These are phyloP conservation scores for Oscheius sp. DNA, from an alignment of 2,888 invertebrate species.

Conservation along the genomic window DNA sequence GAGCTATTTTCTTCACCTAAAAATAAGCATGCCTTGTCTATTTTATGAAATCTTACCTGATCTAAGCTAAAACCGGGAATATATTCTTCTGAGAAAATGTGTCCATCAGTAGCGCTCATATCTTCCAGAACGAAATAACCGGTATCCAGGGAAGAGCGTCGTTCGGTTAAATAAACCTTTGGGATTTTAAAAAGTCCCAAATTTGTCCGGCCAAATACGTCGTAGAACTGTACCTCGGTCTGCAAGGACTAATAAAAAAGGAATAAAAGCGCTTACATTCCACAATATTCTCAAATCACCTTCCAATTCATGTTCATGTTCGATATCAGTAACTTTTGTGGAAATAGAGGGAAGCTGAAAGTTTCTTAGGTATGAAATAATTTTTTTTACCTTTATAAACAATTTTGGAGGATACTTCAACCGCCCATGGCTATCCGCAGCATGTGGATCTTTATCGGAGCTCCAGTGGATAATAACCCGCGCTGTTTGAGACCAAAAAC, in stretches of 20 bases:
- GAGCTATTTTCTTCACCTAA: slow-evolving; percentile 14
- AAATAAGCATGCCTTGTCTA: too few relatives aligned
- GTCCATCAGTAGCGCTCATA: slow-evolving; percentile 5
- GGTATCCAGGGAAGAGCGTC: not conserved
- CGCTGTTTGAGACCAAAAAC: slow-evolving; percentile 29
- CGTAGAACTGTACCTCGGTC: slow-evolving; percentile 27
- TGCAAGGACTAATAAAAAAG: not conserved
- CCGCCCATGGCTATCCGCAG: not conserved
- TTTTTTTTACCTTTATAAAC: slow-evolving; percentile 18
- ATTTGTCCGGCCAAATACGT: not conserved
- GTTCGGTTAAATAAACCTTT: slow-evolving; percentile 14
- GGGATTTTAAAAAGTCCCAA: slow-evolving; percentile 21
- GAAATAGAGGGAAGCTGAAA: slow-evolving; percentile 16
- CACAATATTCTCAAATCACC: slow-evolving; percentile 17
- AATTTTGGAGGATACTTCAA: slow-evolving; percentile 1
- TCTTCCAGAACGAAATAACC: slow-evolving; percentile 33
- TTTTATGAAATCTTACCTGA: slow-evolving; percentile 19
- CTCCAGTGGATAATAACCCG: slow-evolving; percentile 10
- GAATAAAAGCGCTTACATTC: not conserved
- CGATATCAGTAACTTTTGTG: slow-evolving; percentile 1
- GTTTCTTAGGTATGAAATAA: not conserved
- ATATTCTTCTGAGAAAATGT: slow-evolving; percentile 26
- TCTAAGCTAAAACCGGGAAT: slow-evolving; percentile 31
- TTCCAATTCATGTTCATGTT: not conserved
- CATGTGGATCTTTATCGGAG: not conserved